phyloP scores from a whole-genome alignment of 2,888 invertebrate genomes.

The Amblyteles armatorius region DNA sequence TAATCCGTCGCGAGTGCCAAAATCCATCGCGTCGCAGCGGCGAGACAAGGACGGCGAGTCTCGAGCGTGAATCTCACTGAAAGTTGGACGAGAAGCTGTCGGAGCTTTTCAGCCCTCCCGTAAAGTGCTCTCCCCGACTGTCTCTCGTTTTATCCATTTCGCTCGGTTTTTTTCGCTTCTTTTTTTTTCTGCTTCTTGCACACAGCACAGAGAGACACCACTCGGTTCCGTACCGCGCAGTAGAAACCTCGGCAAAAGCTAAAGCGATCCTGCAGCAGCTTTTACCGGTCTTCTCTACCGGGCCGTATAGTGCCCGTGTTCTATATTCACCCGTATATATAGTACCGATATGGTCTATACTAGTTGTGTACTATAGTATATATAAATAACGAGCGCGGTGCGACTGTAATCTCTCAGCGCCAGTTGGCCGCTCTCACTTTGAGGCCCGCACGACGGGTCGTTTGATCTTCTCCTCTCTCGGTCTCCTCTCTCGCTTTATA shows the following conservation, averaged over 20 bases:
- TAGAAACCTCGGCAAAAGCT: constrained; percentile 58
- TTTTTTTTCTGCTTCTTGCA: not conserved
- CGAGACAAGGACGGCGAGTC: constrained; percentile 3
- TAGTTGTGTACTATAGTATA: constrained; percentile 56
- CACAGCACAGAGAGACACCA: constrained; percentile 21
- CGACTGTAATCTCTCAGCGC: constrained; percentile 69
- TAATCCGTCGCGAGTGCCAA: constrained; percentile 36
- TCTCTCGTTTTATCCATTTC: constrained; percentile 44
- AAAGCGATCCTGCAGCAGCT: constrained; percentile 42
- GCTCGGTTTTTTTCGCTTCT: not conserved
- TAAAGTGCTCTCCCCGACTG: constrained; percentile 28
- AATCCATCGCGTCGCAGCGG: constrained; percentile 12
- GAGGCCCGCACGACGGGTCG: constrained; percentile 69
- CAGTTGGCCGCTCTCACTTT: constrained; percentile 70
- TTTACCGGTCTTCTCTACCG: constrained; percentile 40
- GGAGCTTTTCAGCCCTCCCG: constrained; percentile 6
- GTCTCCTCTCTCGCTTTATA: constrained; percentile 55
- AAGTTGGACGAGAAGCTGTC: constrained; percentile 31
- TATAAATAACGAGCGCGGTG: constrained; percentile 69
- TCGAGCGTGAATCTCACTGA: constrained; percentile 25
- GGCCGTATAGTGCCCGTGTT: not conserved
- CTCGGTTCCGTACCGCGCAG: constrained; percentile 2
- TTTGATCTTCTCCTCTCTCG: constrained; percentile 66
- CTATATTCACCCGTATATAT: constrained; percentile 25
- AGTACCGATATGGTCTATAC: constrained; percentile 15